phyloP scores from a whole-genome alignment of 2,888 invertebrate genomes.

The Epistrophe eligans region DNA sequence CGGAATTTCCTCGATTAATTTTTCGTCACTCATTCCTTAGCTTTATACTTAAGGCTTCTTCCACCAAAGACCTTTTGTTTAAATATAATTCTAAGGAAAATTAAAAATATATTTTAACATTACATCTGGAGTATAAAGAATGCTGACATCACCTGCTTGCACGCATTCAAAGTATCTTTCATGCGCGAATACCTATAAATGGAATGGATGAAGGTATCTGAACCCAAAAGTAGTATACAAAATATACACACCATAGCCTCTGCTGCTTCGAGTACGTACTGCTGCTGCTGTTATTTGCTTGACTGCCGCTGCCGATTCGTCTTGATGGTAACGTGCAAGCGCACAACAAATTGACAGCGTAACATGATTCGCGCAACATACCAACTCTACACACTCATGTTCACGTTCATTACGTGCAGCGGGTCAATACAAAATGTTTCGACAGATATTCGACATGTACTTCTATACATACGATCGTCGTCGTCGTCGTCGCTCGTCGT shows the following conservation, averaged over 20 bases:
- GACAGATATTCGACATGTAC: conserved; percentile 74
- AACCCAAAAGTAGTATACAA: background rate
- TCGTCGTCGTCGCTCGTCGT: background rate
- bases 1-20: background rate
- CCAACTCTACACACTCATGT: conserved; percentile 71
- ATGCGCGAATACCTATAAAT: conserved; percentile 31
- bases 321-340: conserved; percentile 68
- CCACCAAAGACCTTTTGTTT: background rate
- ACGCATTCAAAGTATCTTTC: conserved; percentile 61
- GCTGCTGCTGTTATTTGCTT: background rate
- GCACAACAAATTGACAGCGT: conserved; percentile 75
- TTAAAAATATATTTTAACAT: background rate
- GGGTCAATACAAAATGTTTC: conserved; percentile 74
- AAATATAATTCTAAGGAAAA: background rate
- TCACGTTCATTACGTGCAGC: conserved; percentile 76
- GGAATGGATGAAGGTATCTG: background rate
- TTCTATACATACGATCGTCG: conserved; percentile 9
- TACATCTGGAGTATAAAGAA: conserved; percentile 43
- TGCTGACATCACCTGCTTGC: conserved; percentile 67
- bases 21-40: conserved; percentile 3
- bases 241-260: background rate
- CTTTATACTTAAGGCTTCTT: no score
- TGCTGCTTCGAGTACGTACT: background rate
- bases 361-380: conserved; percentile 73
- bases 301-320: conserved; percentile 26